These are phyloP conservation scores for Piprites chloris DNA, from an alignment of 2,113 vertebrate genomes.

Conservation along the genomic window DNA sequence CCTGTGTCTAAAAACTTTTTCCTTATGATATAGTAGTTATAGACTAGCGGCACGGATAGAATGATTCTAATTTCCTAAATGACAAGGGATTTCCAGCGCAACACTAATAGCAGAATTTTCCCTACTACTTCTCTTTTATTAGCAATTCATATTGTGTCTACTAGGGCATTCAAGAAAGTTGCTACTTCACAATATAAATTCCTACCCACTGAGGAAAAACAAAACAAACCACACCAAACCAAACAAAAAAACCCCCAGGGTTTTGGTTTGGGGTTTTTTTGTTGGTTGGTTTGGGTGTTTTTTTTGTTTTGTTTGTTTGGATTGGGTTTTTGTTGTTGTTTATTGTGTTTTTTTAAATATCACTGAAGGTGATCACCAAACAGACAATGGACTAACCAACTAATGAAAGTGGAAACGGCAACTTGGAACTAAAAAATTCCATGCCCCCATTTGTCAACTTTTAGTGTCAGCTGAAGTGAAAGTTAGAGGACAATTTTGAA, in stretches of 20 bases:
- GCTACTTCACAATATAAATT: not conserved
- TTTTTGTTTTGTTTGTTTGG: not conserved
- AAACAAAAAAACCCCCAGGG: not conserved
- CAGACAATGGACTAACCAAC: not conserved
- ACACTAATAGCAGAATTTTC: not conserved
- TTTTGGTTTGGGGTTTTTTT: too few species aligned
- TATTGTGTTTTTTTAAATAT: not conserved
- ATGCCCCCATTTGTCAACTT: not conserved
- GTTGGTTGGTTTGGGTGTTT: too few species aligned
- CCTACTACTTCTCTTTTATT: not conserved
- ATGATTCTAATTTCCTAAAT: not conserved
- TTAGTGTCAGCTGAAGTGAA: not conserved
- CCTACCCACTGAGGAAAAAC: not conserved
- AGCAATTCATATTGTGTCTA: not conserved
- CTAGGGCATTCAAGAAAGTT: not conserved
- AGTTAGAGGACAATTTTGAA: not conserved
- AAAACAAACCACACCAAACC: not conserved
- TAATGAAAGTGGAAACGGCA: not conserved
- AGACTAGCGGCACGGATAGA: not conserved
- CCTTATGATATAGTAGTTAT: not conserved
- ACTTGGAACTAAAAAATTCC: not conserved
- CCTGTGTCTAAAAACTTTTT: not conserved
- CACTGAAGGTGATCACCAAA: not conserved
- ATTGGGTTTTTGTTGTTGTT: too few species aligned
- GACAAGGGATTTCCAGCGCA: not conserved